Evolutionary conservation across 2,113 vertebrate genomes (phyloP).

Genomic region (Toxotes jaculatrix): DNA sequence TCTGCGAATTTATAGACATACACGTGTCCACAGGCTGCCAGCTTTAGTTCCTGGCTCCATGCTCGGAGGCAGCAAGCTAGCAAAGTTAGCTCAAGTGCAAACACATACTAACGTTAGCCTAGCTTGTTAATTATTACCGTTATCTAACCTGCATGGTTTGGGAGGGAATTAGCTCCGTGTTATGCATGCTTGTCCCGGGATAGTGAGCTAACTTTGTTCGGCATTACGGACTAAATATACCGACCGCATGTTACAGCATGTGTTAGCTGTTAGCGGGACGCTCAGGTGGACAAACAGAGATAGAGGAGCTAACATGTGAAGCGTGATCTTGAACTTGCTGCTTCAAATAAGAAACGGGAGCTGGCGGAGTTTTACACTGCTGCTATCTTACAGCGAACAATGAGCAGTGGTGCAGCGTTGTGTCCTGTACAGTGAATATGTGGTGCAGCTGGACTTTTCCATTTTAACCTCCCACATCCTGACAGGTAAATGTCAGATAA

Average conservation of each 20-base stretch:
- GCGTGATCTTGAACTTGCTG: too few species aligned
- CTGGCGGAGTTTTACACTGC: too few species aligned
- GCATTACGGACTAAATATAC: conserved; percentile 37
- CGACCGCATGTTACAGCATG: not conserved
- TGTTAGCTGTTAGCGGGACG: not conserved
- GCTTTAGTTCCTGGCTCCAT: not conserved
- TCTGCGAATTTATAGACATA: too few species aligned
- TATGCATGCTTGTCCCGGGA: not conserved
- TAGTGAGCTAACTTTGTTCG: conserved; percentile 15
- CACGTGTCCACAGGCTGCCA: not conserved
- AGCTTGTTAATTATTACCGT: not conserved
- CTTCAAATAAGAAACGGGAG: too few species aligned
- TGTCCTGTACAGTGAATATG: too few species aligned
- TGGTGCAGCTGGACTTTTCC: too few species aligned
- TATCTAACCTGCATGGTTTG: conserved; percentile 32
- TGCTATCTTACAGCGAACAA: too few species aligned
- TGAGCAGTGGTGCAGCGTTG: too few species aligned
- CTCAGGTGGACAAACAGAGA: too few species aligned
- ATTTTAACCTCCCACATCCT: too few species aligned
- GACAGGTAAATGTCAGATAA: too few species aligned
- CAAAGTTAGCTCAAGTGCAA: not conserved
- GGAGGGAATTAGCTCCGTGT: conserved; percentile 14
- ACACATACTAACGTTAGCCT: not conserved
- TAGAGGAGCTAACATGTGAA: too few species aligned
- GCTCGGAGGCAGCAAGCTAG: conserved; percentile 22